A percentile compares a stretch with the other conserved stretches of the same genome.
Conservation (phyloP, 2,888 invertebrate species). For the Orthosia gothica region DNA sequence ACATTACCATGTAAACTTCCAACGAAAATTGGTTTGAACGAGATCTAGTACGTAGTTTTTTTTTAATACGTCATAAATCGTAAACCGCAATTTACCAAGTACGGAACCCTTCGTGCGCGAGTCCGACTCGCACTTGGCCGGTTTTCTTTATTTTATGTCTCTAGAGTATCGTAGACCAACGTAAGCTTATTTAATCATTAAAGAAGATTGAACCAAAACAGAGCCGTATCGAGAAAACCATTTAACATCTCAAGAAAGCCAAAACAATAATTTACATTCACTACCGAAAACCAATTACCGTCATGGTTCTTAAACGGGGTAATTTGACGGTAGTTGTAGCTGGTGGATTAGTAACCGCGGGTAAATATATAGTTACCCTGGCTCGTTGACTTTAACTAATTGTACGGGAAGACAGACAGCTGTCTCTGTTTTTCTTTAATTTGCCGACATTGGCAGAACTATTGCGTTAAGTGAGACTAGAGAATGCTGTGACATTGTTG, state of each 20-base stretch:
- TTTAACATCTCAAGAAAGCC: constrained; percentile 24
- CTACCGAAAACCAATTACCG: constrained; percentile 42
- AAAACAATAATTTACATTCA: constrained; percentile 46
- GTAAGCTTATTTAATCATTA: constrained; percentile 4
- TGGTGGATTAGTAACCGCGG: constrained; percentile 51
- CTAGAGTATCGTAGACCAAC: neutral
- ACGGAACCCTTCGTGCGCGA: no score
- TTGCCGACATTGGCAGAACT: constrained; percentile 31
- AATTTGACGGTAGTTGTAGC: constrained; percentile 39
- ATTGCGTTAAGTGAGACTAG: constrained; percentile 27
- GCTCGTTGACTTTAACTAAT: constrained; percentile 55
- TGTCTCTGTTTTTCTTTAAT: constrained; percentile 55
- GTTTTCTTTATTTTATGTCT: no score
- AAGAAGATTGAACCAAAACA: constrained; percentile 23
- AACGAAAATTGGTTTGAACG: no score
- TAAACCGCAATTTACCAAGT: no score
- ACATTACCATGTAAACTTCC: no score
- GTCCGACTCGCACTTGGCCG: no score
- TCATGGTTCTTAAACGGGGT: constrained; percentile 31
- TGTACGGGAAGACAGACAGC: constrained; percentile 49
- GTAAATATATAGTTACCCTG: constrained; percentile 56
- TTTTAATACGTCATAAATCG: no score
- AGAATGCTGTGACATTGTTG: neutral
- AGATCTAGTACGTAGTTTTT: no score
- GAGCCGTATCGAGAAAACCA: constrained; percentile 11